Evolutionary conservation across 2,888 invertebrate genomes (phyloP).

Genomic region (Xylota sylvarum): DNA sequence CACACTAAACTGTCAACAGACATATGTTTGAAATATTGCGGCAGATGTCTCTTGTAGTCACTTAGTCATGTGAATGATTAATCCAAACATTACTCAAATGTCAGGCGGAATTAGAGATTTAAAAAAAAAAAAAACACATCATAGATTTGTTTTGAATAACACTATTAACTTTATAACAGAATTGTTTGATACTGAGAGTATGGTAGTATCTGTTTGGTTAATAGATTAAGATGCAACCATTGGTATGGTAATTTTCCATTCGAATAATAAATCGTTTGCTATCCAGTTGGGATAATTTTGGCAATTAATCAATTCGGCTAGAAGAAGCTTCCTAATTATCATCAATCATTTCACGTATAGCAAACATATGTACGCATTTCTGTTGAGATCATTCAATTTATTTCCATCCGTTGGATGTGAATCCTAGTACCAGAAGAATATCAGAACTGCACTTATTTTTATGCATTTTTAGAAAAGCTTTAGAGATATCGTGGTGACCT

Average conservation of each 20-base stretch:
- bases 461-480: no score
- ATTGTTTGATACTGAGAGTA: no score
- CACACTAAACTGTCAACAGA: slow-evolving; percentile 29
- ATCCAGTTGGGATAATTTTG: slow-evolving; percentile 8
- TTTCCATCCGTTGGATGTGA: neutral
- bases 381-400: slow-evolving; percentile 16
- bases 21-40: slow-evolving; percentile 23
- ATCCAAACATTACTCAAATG: slow-evolving; percentile 33
- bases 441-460: no score
- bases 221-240: neutral
- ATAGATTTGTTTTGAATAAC: neutral
- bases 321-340: neutral
- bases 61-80: slow-evolving; percentile 24
- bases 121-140: neutral
- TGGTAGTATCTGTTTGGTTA: neutral
- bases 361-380: neutral
- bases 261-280: neutral
- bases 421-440: no score
- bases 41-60: slow-evolving; percentile 33
- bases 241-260: neutral
- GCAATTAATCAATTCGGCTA: neutral
- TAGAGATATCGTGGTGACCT: no score
- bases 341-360: slow-evolving; percentile 28
- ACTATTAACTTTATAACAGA: slow-evolving; percentile 3
- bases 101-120: slow-evolving; percentile 1